phyloP scores from a whole-genome alignment of 2,113 vertebrate species.

The Anseranas semipalmata region DNA sequence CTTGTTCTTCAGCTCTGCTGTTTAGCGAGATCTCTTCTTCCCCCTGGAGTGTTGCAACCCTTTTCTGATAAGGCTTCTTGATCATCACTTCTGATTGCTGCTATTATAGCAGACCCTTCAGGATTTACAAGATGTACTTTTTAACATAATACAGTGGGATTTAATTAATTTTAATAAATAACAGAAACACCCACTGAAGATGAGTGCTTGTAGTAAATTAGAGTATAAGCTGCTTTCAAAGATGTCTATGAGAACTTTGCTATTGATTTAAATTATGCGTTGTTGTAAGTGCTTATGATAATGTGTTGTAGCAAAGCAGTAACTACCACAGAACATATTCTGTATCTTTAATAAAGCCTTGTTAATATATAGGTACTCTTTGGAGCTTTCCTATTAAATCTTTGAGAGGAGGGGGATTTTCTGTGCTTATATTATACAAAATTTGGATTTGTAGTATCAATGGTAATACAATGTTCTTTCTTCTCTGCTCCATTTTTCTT shows the following conservation, averaged over 20 bases:
- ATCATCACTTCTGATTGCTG: neutral
- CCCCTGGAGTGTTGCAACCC: too few relatives aligned
- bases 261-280: slow-evolving; percentile 2
- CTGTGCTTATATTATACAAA: neutral
- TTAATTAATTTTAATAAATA: slow-evolving; percentile 25
- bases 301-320: neutral
- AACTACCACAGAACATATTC: neutral
- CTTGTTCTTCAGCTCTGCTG: neutral
- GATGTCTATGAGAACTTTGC: neutral
- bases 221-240: neutral
- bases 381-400: neutral
- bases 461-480: neutral
- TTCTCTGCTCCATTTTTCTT: neutral
- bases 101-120: neutral
- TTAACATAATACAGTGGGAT: neutral
- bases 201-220: slow-evolving; percentile 10
- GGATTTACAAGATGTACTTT: neutral
- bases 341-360: neutral
- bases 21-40: neutral
- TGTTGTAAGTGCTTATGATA: slow-evolving; percentile 13
- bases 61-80: neutral
- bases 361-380: neutral
- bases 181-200: neutral
- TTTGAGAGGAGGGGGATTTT: neutral
- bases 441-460: neutral